phyloP scores from a whole-genome alignment of 2,797 vertebrate species.

The Sciaenops ocellatus region DNA sequence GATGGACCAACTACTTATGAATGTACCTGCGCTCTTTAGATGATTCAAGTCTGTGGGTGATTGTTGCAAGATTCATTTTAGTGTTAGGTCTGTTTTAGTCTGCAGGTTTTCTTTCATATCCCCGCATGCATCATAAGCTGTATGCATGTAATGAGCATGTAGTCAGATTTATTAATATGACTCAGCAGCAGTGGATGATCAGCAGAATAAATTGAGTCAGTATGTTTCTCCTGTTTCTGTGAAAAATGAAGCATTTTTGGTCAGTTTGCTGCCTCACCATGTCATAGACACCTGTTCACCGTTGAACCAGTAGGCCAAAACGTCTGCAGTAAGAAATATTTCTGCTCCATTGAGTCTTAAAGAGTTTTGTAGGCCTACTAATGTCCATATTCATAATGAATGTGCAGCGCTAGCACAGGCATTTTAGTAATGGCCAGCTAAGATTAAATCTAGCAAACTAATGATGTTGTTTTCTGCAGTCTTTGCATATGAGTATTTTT shows the following conservation, averaged over 20 bases:
- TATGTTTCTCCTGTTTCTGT: slow-evolving; percentile 25
- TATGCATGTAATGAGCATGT: slow-evolving; percentile 33
- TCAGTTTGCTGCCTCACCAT: background rate
- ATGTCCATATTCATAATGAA: slow-evolving; percentile 53
- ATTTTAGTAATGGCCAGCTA: slow-evolving; percentile 51
- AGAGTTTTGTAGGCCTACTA: slow-evolving; percentile 30
- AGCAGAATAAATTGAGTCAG: slow-evolving; percentile 40
- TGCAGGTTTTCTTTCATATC: slow-evolving; percentile 4
- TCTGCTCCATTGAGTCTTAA: slow-evolving; percentile 26
- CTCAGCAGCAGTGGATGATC: slow-evolving; percentile 67
- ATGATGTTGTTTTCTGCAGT: slow-evolving; percentile 68
- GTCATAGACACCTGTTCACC: slow-evolving; percentile 34
- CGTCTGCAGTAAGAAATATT: slow-evolving; percentile 40
- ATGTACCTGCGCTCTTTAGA: slow-evolving; percentile 40
- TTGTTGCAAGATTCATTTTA: background rate
- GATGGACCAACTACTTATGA: slow-evolving; percentile 41
- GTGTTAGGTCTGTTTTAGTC: background rate
- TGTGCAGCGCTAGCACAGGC: slow-evolving; percentile 40
- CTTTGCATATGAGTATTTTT: slow-evolving; percentile 53
- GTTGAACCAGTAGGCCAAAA: slow-evolving; percentile 17
- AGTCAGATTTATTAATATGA: slow-evolving; percentile 68
- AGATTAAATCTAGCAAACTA: slow-evolving; percentile 62
- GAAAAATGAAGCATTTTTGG: slow-evolving; percentile 2
- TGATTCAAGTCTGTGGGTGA: slow-evolving; percentile 10
- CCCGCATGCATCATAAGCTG: slow-evolving; percentile 18